Base-by-base conservation (phyloP, 1,140 invertebrate species). In the Oppia nitens region DNA sequence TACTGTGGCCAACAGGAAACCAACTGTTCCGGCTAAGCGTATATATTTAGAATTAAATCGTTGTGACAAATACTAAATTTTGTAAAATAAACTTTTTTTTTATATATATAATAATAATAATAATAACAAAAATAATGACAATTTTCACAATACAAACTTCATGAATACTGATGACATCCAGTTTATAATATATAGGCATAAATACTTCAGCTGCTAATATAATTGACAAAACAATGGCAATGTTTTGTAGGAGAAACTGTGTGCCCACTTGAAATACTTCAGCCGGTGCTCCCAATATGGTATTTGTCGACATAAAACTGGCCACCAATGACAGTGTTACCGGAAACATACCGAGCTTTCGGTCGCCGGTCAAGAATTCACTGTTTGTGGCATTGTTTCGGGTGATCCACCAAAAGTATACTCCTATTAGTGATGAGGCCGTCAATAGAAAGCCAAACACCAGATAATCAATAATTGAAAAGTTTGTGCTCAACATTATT, bases 241-340 rank as follows among this genome's bases (percentile, higher is more conserved):
- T 50, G 6, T 9, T 9, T 24, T 80, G 84, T 74, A 84, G 78
- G 6, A 11, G 4, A 25, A 9, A 21, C 20, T 50, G 49, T 9
- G 49, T 26, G 24, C 49, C 49, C 49, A n/a, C n/a, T n/a, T n/a
- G n/a, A 50, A 58, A 60, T 40, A 66, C 57, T 53, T 66, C 66
- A 12, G 61, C 59, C 14, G 66, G 62, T 20, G 57, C 55, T 9
- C 66, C 66, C 11, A 68, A 59, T 23, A 68, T 25, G 21, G 64
- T 63, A 32, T 65, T 69, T n/a, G 64, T 64, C 11, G 67, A 68
- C 45, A 69, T 55, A 57, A 68, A 68, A 27, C 65, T 66, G 14
- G 65, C 65, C 2, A 68, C 26, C 52, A 67, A 52, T 4, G 66
- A 67, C 59, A 67, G 17, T 3, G 66, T 55, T 4, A 67, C 61